Conservation (phyloP, 2,113 vertebrate genomes). For the Oreamnos americanus region DNA sequence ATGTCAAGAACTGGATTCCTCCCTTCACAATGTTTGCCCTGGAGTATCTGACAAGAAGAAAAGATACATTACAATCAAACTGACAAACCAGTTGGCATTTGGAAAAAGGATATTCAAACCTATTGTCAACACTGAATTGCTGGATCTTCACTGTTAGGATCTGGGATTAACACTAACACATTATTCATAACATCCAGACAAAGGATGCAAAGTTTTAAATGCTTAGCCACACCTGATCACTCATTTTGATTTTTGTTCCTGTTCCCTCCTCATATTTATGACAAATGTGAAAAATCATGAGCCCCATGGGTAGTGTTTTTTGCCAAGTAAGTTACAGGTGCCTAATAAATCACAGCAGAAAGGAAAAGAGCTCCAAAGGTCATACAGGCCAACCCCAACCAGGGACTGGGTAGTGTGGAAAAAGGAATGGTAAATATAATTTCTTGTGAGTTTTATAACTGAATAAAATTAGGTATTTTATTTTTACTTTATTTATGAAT, state of each 20-base stretch:
- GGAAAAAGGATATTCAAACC: neutral
- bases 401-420: neutral
- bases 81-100: neutral
- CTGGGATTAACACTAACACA: neutral
- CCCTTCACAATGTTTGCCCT: neutral
- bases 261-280: neutral
- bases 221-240: neutral
- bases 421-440: neutral
- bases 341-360: conserved; percentile 20
- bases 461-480: neutral
- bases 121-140: neutral
- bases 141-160: neutral
- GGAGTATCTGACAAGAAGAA: neutral
- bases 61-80: neutral
- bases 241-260: conserved; percentile 43
- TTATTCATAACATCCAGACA: neutral
- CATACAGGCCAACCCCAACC: neutral
- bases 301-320: neutral
- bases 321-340: conserved; percentile 19
- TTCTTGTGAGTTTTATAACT: neutral
- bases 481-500: conserved; percentile 25
- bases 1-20: conserved; percentile 19
- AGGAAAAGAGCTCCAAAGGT: neutral
- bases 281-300: conserved; percentile 52
- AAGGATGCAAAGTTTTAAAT: conserved; percentile 27